phyloP scores from a whole-genome alignment of 2,888 invertebrate species.

The Leucophenga montana region DNA sequence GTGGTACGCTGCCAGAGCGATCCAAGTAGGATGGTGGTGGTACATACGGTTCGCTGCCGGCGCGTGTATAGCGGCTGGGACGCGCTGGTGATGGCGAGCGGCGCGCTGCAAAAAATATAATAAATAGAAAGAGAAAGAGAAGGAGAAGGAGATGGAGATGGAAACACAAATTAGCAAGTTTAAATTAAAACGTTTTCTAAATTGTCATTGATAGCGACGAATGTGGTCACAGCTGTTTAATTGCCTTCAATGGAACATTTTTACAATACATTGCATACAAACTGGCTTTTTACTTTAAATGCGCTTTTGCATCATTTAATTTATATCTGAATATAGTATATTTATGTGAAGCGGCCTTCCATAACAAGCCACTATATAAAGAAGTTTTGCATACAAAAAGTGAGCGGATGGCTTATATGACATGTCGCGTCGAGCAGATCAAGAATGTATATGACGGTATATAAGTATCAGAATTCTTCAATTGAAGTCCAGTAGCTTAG shows the following conservation, averaged over 20 bases:
- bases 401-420: too few relatives aligned
- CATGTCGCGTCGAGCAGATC: too few relatives aligned
- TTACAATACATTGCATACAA: conserved; percentile 2
- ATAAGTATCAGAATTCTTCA: too few relatives aligned
- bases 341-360: too few relatives aligned
- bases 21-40: conserved; percentile 66
- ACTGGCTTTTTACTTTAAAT: not conserved
- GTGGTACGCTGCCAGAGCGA: conserved; percentile 57
- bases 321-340: too few relatives aligned
- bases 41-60: conserved; percentile 71
- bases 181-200: not conserved
- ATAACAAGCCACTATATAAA: too few relatives aligned
- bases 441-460: too few relatives aligned
- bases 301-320: too few relatives aligned
- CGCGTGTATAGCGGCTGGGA: conserved; percentile 63
- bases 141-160: not conserved
- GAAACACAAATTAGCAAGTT: conserved; percentile 14
- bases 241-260: not conserved
- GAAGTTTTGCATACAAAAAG: too few relatives aligned
- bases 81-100: conserved; percentile 61
- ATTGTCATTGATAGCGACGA: too few relatives aligned
- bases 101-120: conserved; percentile 52
- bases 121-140: not conserved
- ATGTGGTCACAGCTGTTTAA: too few relatives aligned
- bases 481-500: too few relatives aligned